Percentiles rank a stretch among this genome's conserved stretches.
Evolutionary conservation across 2,113 vertebrate species (phyloP).

Genomic region (Paramisgurnus dabryanus): DNA sequence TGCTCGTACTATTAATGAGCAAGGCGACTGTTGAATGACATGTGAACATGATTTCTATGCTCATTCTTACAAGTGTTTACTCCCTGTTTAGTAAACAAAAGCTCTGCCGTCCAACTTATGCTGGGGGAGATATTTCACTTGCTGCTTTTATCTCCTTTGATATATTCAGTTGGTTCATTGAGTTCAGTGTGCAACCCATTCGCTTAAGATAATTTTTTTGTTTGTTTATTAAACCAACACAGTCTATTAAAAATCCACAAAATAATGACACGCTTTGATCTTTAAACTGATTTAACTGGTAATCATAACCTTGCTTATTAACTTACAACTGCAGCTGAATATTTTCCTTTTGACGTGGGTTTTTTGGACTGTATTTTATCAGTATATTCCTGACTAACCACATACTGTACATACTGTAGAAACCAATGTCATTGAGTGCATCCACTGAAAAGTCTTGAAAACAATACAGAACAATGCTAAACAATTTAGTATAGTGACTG

Average conservation of each 20-base stretch:
- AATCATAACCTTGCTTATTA: conserved; percentile 42
- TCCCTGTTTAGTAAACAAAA: background rate
- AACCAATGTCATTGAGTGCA: conserved; percentile 44
- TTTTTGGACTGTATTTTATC: conserved; percentile 15
- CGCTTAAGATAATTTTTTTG: background rate
- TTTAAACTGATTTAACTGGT: conserved; percentile 39
- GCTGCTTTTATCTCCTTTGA: background rate
- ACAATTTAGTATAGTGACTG: conserved; percentile 17
- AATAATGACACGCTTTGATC: background rate
- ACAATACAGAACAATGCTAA: conserved; percentile 46
- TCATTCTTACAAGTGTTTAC: background rate
- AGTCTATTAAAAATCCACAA: background rate
- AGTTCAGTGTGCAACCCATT: background rate
- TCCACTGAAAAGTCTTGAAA: conserved; percentile 46
- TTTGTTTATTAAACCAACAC: background rate
- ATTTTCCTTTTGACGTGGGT: conserved; percentile 59
- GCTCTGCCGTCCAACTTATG: background rate
- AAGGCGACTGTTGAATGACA: conserved; percentile 2
- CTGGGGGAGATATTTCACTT: conserved; percentile 5
- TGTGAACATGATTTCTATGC: background rate
- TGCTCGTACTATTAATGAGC: background rate
- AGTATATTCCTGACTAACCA: conserved; percentile 42
- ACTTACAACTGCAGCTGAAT: conserved; percentile 46
- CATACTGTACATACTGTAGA: conserved; percentile 28
- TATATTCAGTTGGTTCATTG: background rate